A percentile compares a stretch with the other conserved stretches of the same genome.
Conservation (phyloP, 2,888 invertebrate genomes). For the Buathra laborator region DNA sequence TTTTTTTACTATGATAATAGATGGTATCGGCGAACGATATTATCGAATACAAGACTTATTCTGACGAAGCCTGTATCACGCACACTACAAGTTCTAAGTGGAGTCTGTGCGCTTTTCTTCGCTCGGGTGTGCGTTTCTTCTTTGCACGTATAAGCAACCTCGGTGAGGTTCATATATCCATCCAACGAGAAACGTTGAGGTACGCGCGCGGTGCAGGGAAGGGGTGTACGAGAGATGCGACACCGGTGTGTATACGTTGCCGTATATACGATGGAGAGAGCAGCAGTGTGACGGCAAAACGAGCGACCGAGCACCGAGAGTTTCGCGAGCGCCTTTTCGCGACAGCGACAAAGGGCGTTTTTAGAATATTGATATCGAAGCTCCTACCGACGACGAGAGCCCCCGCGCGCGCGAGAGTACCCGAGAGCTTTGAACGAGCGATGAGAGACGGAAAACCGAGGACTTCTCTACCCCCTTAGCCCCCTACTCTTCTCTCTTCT, state of each 20-base stretch:
- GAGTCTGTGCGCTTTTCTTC: constrained; percentile 47
- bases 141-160: constrained; percentile 39
- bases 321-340: constrained; percentile 80
- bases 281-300: constrained; percentile 51
- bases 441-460: constrained; percentile 70
- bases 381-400: constrained; percentile 69
- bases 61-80: constrained; percentile 6
- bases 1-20: background rate
- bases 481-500: background rate
- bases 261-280: constrained; percentile 38
- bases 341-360: constrained; percentile 83
- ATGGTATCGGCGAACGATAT: background rate
- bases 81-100: constrained; percentile 25
- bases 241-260: background rate
- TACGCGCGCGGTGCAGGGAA: constrained; percentile 7
- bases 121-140: constrained; percentile 23
- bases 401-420: constrained; percentile 37
- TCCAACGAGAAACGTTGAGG: constrained; percentile 54
- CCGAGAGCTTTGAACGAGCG: constrained; percentile 73
- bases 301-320: constrained; percentile 40
- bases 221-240: constrained; percentile 42
- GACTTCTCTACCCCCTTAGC: constrained; percentile 60
- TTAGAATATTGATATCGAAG: constrained; percentile 85
- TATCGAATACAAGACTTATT: background rate
- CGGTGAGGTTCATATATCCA: constrained; percentile 54